Evolutionary conservation across 1,140 invertebrate species (phyloP).

Genomic region (Rhynchophorus ferrugineus): DNA sequence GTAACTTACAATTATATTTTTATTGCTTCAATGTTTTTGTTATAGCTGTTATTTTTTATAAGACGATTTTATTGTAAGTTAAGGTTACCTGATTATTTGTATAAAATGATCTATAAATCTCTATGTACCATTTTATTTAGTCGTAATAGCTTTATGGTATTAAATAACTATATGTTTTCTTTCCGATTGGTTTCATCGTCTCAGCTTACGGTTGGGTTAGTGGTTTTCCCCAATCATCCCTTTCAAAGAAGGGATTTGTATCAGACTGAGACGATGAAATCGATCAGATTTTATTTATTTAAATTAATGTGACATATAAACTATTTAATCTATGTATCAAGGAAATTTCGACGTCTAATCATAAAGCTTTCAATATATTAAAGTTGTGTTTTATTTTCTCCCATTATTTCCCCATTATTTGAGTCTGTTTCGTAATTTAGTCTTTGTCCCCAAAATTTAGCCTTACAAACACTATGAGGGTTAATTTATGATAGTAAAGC

Average conservation of each 20-base stretch:
- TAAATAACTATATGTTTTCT: conserved; percentile 7
- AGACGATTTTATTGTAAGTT: conserved; percentile 34
- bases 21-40: conserved; percentile 29
- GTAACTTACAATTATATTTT: conserved; percentile 28
- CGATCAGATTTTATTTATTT: conserved; percentile 20
- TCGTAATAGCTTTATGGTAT: conserved; percentile 28
- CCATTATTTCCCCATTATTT: too few species aligned
- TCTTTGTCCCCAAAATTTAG: not conserved
- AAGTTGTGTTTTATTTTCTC: conserved; percentile 12
- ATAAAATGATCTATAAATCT: conserved; percentile 29
- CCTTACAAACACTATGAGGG: too few species aligned
- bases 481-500: not conserved
- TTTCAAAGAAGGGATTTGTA: not conserved
- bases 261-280: conserved; percentile 5
- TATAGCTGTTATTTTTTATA: conserved; percentile 36
- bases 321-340: conserved; percentile 35
- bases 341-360: conserved; percentile 21
- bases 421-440: too few species aligned
- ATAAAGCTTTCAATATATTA: conserved; percentile 35
- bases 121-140: conserved; percentile 25
- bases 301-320: conserved; percentile 23
- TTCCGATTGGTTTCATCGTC: conserved; percentile 3
- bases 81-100: conserved; percentile 33
- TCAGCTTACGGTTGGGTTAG: conserved; percentile 25
- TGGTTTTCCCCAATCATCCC: conserved; percentile 28